Percentiles rank a stretch among this genome's conserved stretches.
Evolutionary conservation across 2,888 invertebrate genomes (phyloP).

Genomic region (Panorpa germanica): DNA sequence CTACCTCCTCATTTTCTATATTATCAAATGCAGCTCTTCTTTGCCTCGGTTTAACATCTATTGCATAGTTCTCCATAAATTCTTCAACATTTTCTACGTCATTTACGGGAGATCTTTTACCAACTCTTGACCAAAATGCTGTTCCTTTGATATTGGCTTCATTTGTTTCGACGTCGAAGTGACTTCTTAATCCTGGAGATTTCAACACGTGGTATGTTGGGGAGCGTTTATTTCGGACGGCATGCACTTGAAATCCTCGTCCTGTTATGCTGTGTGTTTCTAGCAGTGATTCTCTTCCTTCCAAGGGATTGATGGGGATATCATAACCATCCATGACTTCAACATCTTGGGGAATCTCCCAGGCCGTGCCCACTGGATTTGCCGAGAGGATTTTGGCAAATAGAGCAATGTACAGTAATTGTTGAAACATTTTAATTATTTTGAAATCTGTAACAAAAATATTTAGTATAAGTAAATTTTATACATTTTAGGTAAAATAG

Average conservation of each 20-base stretch:
- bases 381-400: too few species aligned
- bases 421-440: too few species aligned
- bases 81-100: not conserved
- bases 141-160: not conserved
- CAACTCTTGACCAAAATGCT: too few species aligned
- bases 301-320: constrained; percentile 13
- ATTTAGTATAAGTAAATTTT: too few species aligned
- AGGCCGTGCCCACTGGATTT: too few species aligned
- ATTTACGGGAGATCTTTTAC: too few species aligned
- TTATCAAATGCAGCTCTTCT: constrained; percentile 20
- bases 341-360: constrained; percentile 19
- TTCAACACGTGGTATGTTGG: constrained; percentile 14
- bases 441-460: too few species aligned
- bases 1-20: constrained; percentile 18
- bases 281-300: constrained; percentile 16
- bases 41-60: not conserved
- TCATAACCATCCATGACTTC: constrained; percentile 19
- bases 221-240: constrained; percentile 18
- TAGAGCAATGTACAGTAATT: too few species aligned
- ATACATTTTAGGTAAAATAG: too few species aligned
- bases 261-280: constrained; percentile 16
- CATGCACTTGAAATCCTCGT: constrained; percentile 16
- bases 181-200: constrained; percentile 13
- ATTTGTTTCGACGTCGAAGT: constrained; percentile 11
- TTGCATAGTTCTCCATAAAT: not conserved